These are phyloP conservation scores for Cebidichthys violaceus DNA, from an alignment of 2,113 vertebrate species.

Conservation along the genomic window DNA sequence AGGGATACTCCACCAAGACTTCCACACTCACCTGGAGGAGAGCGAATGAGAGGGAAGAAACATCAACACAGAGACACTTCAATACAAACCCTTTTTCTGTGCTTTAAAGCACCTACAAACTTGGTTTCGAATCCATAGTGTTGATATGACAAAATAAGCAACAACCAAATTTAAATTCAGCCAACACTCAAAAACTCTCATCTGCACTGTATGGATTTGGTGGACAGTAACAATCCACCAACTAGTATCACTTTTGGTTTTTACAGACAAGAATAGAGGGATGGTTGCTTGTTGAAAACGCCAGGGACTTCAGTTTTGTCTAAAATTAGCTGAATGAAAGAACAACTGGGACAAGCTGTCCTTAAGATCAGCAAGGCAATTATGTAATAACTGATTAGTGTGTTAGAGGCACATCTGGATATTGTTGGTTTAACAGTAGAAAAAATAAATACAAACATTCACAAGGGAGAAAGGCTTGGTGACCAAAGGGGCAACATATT, in stretches of 20 bases:
- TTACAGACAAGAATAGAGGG: background rate
- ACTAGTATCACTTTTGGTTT: background rate
- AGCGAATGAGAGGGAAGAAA: background rate
- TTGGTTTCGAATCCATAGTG: background rate
- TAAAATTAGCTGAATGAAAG: constrained; percentile 30
- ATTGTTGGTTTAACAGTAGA: background rate
- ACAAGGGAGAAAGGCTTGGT: background rate
- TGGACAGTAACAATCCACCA: background rate
- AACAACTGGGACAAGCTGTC: background rate
- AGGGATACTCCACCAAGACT: constrained; percentile 97
- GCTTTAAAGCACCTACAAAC: background rate
- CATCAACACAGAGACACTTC: background rate
- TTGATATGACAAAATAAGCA: background rate
- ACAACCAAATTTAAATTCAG: background rate
- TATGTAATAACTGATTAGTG: constrained; percentile 26
- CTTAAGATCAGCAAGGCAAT: constrained; percentile 1
- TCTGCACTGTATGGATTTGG: background rate
- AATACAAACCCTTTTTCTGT: background rate
- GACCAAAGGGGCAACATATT: background rate
- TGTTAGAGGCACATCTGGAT: constrained; percentile 11
- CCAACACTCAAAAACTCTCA: background rate
- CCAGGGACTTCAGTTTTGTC: background rate
- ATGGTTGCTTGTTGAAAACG: background rate
- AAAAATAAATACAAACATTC: background rate
- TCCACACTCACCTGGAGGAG: constrained; percentile 93